Base-by-base conservation (phyloP, 2,888 invertebrate genomes). In the Meteorus cinctellus region DNA sequence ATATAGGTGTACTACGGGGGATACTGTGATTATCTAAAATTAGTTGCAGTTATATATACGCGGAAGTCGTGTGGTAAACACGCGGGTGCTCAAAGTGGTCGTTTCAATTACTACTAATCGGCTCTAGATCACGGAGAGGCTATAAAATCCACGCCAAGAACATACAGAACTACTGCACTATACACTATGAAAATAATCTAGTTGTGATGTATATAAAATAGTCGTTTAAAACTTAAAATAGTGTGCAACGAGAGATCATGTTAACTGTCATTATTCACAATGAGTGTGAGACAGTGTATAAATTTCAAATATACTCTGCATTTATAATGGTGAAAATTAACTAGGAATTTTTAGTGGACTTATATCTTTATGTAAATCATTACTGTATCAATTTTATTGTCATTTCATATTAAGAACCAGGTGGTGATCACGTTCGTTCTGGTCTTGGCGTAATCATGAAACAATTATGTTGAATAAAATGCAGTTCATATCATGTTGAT, bases 21-120 rank as follows among this genome's bases (percentile, higher is more conserved):
- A 31, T 72, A 31, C 63, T 63, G 55, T 73, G 72, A 76, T 76
- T 76, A 73, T 63, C 69, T 76, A 73, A 68, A 76, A 76, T 76
- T 76, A 76, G 72, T 72, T 36, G 68, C 68, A 63, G 69, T 76
- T 76, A 68, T 68, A 75, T 29, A 68, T 72, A 76, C 51, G 62
- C 76, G 76, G 76, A 76, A 76, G 76, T 76, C 66, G 63, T 73
- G 45, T 41, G 41, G 29, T 71, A 68, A 76, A 36, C 66, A 34
- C 60, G 74, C 67, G 72, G 63, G 72, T 72, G 72, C 63, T 76
- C 63, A 63, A 76, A 76, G 72, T 68, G 63, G 72, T 72, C 72
- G 72, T 76, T 76, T 76, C 76, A 76, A 76, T 76, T 76, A 76
- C 76, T 60, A 69, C 55, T 72, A 76, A 76, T 76, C 68, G 72